Evolutionary conservation across 2,797 vertebrate species (phyloP).

Genomic region (Smutsia gigantea): DNA sequence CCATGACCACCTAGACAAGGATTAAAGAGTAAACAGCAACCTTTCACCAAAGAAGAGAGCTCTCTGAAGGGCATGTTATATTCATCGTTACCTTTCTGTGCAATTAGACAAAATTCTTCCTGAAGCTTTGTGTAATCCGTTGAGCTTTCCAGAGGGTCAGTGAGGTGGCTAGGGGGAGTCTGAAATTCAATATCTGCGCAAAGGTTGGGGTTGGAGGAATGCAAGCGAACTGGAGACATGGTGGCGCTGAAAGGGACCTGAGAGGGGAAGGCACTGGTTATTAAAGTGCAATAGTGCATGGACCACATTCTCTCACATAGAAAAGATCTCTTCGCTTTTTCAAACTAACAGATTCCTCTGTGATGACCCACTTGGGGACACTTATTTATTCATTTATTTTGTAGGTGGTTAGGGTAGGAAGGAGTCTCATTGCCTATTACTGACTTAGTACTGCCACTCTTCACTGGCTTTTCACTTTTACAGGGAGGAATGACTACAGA

Average conservation of each 20-base stretch:
- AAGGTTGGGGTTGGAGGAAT: conserved; percentile 99
- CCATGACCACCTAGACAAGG: neutral
- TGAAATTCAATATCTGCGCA: conserved; percentile 97
- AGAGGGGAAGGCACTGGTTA: conserved; percentile 56
- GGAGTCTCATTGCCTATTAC: neutral
- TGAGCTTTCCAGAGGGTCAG: conserved; percentile 92
- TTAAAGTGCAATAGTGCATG: neutral
- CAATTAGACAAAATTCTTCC: conserved; percentile 97
- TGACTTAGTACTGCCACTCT: neutral
- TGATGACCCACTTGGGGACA: neutral
- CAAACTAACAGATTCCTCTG: neutral
- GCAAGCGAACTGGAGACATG: conserved; percentile 95
- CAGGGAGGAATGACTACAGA: neutral
- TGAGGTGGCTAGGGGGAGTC: conserved; percentile 90
- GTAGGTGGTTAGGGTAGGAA: neutral
- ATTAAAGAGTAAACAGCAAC: neutral
- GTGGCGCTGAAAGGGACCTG: conserved; percentile 96
- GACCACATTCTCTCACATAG: neutral
- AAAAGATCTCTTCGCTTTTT: neutral
- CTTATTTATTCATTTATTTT: neutral
- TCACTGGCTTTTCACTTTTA: neutral
- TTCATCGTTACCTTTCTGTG: conserved; percentile 94
- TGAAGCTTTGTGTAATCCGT: conserved; percentile 98
- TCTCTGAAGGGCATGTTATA: neutral
- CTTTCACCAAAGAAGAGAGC: neutral